Base-by-base conservation (phyloP, 2,797 vertebrate genomes). In the Manis pentadactyla region DNA sequence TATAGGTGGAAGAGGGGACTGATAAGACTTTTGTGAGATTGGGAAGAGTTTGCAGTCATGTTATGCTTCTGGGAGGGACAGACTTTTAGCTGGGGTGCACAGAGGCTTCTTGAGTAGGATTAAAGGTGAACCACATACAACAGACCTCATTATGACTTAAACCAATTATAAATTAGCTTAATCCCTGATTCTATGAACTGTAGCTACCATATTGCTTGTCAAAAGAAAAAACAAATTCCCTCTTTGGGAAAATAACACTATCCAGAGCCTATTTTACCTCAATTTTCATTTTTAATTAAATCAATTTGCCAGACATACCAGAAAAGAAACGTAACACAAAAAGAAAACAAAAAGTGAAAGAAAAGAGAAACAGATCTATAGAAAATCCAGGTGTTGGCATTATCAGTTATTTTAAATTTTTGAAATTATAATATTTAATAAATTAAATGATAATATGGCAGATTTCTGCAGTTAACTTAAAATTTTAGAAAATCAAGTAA, bases 401-500 rank as follows among this genome's bases (percentile, higher is more conserved):
- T 66, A 19, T 81, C 12, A 71, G 31, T n/a, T 69, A 61, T 29
- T 86, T 81, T 61, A 82, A 81, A 49, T 79, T 53, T 66, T 21
- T 49, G 27, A 59, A 57, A 57, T 25, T 63, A 31, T 55, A 34
- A 75, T 82, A 78, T 39, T 89, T 34, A 64, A 77, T 11, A 71
- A 23, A 37, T 66, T 77, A 83, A 34, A 59, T 55, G 14, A 51
- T 46, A 61, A 53, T 46, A 61, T 29, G n/a, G 37, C 39, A 4
- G 68, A 63, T 69, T 78, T 49, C n/a, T 46, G 19, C 11, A 78
- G 7, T 49, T 53, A 71, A 37, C 51, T 84, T 17, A 55, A 78
- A 82, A 57, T 11, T 39, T 29, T 93, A 14, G 42, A 79, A 93
- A 83, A 71, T 83, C 21, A 53, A 92, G 17, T 75, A 3, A 57